A percentile compares a stretch with the other conserved stretches of the same genome.
Evolutionary conservation across 2,797 vertebrate species (phyloP).

Genomic region (Phrynocephalus vlangalii): DNA sequence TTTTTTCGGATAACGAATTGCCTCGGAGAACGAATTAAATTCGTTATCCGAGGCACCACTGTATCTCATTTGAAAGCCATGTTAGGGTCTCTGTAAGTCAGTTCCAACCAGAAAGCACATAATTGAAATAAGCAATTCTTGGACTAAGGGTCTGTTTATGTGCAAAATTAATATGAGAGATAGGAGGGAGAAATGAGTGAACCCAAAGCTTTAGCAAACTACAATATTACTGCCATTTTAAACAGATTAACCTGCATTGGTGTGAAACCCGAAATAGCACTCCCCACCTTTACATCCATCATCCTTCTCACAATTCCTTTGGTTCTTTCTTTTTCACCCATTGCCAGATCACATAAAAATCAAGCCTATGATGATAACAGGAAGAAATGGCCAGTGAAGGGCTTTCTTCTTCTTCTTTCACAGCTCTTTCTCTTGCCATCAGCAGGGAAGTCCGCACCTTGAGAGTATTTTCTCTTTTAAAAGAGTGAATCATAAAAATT

Average conservation of each 20-base stretch:
- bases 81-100: no score
- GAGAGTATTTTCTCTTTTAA: constrained; percentile 41
- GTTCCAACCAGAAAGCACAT: no score
- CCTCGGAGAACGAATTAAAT: no score
- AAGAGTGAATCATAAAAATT: constrained; percentile 69
- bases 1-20: no score
- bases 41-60: no score
- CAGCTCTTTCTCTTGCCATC: background rate
- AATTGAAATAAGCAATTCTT: background rate
- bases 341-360: background rate
- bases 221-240: background rate
- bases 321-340: background rate
- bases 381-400: background rate
- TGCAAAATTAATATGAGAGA: background rate
- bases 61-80: no score
- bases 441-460: constrained; percentile 48
- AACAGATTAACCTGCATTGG: background rate
- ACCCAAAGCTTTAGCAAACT: background rate
- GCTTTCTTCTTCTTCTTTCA: constrained; percentile 11
- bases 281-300: background rate
- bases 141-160: background rate
- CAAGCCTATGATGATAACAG: background rate
- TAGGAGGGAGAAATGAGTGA: background rate
- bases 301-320: background rate
- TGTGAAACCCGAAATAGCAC: background rate